Conservation (phyloP, 1,140 invertebrate species). For the Hylyphantes graminicola region DNA sequence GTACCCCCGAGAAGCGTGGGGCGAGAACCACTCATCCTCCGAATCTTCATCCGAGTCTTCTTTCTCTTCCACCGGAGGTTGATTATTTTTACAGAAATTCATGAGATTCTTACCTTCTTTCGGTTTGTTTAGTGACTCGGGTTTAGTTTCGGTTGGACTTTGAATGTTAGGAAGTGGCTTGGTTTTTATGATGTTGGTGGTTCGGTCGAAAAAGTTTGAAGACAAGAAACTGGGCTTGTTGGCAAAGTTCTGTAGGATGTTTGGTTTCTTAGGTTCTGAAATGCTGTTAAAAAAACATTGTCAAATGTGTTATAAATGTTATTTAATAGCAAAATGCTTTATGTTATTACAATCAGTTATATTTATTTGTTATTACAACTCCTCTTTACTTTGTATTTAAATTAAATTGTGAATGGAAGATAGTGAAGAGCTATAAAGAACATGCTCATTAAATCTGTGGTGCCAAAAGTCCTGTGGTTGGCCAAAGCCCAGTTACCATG, state of each 20-base stretch:
- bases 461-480: too few relatives aligned
- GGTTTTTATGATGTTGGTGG: background rate
- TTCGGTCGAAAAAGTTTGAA: constrained; percentile 26
- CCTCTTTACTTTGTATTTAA: too few relatives aligned
- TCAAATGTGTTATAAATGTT: too few relatives aligned
- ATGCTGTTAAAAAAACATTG: background rate
- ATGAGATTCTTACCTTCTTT: constrained; percentile 32
- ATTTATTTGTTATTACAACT: too few relatives aligned
- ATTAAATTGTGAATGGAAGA: too few relatives aligned
- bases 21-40: constrained; percentile 13
- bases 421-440: too few relatives aligned
- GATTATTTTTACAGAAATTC: constrained; percentile 5
- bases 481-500: too few relatives aligned
- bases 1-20: constrained; percentile 32
- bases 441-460: too few relatives aligned
- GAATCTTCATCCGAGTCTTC: constrained; percentile 39
- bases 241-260: background rate
- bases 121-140: background rate
- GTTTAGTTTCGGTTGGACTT: background rate
- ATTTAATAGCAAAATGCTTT: too few relatives aligned
- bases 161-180: constrained; percentile 13
- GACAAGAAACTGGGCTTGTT: constrained; percentile 31
- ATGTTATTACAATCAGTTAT: too few relatives aligned
- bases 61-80: constrained; percentile 6
- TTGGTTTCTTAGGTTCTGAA: constrained; percentile 11